Base-by-base conservation (phyloP, 2,797 vertebrate genomes). In the Anguilla anguilla region DNA sequence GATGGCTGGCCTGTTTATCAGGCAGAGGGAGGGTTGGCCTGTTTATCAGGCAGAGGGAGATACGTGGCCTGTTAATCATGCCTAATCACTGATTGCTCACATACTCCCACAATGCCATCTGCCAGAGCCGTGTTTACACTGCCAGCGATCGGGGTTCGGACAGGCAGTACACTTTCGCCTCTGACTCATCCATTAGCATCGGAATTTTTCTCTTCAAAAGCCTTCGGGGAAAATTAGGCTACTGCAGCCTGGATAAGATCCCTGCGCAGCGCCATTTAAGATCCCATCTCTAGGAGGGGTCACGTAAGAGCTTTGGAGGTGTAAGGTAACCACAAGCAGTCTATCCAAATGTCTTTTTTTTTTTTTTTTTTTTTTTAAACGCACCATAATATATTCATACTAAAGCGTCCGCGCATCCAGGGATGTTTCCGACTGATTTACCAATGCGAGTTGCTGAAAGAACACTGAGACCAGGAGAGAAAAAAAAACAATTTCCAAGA, bases 81-180 rank as follows among this genome's bases (percentile, higher is more conserved):
- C 43, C 92, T 93, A 94, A 95, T 94, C 94, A 96, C 90, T 85
- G 90, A 93, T 94, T 93, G 91, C 92, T 93, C 94, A 91, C 91
- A 92, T 90, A 89, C 89, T 90, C 92, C 91, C 94, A 92, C 91
- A 92, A 92, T 90, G 91, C 94, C 95, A 95, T 94, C 93, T 95
- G 94, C 79, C 91, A 84, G 90, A 69, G 43, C 79, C 46, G 25
- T 64, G 77, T 39, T 67, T 31, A 17, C 46, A 39, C 22, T 31
- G 51, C 79, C 35, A 19, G 77, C 46, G 22, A 35, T 35, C 43
- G 22, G 15, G 31, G n/a, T n/a, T 15, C 55, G 31, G 49, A 31
- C n/a, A 74, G 11, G n/a, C 10, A 35, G 1, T 11, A 74, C 10
- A 2, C 2, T 35, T 35, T 74, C 31, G 11, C n/a, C 69, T 35